A percentile compares a stretch with the other conserved stretches of the same genome.
Conservation (phyloP, 2,888 invertebrate species). For the Eudasyphora cyanicolor region DNA sequence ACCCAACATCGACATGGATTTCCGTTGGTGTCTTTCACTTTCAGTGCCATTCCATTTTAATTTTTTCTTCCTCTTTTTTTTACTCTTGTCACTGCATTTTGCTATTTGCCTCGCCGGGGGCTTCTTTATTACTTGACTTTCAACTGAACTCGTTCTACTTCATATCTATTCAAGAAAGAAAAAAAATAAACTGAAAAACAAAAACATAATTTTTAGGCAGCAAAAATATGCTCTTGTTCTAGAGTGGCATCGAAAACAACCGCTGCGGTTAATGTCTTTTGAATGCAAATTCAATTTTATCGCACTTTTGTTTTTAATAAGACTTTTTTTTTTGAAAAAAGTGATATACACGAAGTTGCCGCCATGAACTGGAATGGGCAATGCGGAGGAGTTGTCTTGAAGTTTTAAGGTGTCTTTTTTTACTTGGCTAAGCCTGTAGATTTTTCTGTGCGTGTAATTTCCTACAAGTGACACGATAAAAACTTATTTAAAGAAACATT, state of each 20-base stretch:
- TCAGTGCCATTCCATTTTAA: constrained; percentile 70
- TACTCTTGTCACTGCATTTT: constrained; percentile 68
- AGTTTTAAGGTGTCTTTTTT: constrained; percentile 26
- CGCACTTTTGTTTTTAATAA: constrained; percentile 79
- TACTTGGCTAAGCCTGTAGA: constrained; percentile 6
- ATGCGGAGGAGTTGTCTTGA: not conserved
- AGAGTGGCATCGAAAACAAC: constrained; percentile 66
- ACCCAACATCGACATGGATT: constrained; percentile 63
- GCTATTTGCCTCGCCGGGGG: constrained; percentile 32
- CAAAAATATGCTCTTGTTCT: constrained; percentile 33
- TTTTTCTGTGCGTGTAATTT: constrained; percentile 43
- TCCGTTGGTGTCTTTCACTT: constrained; percentile 71
- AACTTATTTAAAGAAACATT: constrained; percentile 66
- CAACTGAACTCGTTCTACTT: constrained; percentile 38
- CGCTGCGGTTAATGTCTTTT: constrained; percentile 80
- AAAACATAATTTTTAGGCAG: constrained; percentile 50
- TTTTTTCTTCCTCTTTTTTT: too few relatives aligned
- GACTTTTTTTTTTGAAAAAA: constrained; percentile 52
- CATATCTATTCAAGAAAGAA: constrained; percentile 12
- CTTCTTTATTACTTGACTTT: constrained; percentile 59
- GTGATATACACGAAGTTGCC: constrained; percentile 57
- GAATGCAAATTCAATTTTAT: constrained; percentile 74
- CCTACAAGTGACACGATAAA: constrained; percentile 62
- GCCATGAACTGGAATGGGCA: not conserved
- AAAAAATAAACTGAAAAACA: too few relatives aligned